phyloP scores from a whole-genome alignment of 2,797 vertebrate genomes.

The Chaetophractus vellerosus region DNA sequence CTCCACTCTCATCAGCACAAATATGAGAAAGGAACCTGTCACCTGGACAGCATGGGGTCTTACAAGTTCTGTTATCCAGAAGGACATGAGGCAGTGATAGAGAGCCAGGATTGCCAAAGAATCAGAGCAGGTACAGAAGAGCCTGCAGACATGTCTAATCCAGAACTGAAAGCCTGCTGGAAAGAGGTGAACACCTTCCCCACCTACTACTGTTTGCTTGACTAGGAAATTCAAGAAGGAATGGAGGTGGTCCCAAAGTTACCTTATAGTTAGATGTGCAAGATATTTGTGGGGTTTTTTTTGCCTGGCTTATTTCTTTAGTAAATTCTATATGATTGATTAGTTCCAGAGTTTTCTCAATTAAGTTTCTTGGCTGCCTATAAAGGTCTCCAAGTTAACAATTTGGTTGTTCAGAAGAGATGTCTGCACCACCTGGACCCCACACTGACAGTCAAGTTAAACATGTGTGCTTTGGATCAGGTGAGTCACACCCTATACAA shows the following conservation, averaged over 20 bases:
- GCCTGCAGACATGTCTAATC: neutral
- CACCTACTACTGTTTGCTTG: neutral
- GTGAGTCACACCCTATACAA: neutral
- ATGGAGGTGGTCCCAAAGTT: neutral
- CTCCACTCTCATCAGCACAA: neutral
- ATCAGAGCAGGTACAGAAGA: neutral
- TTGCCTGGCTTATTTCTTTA: slow-evolving; percentile 4
- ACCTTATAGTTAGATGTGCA: neutral
- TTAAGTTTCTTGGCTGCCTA: slow-evolving; percentile 10
- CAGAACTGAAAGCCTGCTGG: neutral
- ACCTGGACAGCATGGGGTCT: neutral
- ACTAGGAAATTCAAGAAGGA: neutral
- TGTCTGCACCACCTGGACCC: neutral
- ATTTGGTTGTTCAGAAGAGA: slow-evolving; percentile 8
- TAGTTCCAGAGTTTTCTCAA: slow-evolving; percentile 39
- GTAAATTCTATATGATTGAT: neutral
- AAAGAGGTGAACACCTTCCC: neutral
- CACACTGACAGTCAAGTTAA: slow-evolving; percentile 38
- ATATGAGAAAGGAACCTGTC: neutral
- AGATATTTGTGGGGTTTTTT: neutral
- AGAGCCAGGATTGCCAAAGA: neutral
- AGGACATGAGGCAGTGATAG: neutral
- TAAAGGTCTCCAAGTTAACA: neutral
- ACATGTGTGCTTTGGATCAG: neutral
- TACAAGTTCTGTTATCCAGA: neutral